Conservation (phyloP, 2,797 vertebrate genomes). For the Onychomys torridus region DNA sequence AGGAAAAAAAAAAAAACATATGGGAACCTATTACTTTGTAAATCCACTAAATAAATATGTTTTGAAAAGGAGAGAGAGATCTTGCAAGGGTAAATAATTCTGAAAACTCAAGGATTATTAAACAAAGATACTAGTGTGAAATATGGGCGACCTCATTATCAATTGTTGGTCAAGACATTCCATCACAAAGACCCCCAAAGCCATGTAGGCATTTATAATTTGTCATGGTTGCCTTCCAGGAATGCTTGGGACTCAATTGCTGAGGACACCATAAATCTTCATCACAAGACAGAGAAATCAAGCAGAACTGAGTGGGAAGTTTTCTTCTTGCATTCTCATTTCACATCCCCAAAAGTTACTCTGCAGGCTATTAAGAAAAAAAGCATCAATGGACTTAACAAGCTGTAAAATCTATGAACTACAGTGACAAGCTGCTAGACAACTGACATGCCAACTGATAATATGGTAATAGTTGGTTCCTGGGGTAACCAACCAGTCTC, state of each 20-base stretch:
- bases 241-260: rapidly evolving
- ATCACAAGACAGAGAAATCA: neutral
- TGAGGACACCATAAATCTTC: neutral
- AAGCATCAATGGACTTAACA: neutral
- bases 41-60: neutral
- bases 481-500: neutral
- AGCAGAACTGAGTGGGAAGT: neutral
- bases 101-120: neutral
- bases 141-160: neutral
- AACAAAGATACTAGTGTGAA: neutral
- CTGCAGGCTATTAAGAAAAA: too few species aligned
- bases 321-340: neutral
- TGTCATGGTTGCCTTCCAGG: too few species aligned
- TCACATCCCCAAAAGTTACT: neutral
- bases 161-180: neutral
- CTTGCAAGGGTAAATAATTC: neutral
- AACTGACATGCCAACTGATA: neutral
- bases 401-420: neutral
- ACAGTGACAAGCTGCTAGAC: neutral
- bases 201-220: neutral
- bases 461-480: neutral
- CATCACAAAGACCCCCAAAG: neutral
- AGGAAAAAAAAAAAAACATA: neutral
- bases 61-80: neutral
- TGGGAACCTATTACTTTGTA: neutral